Conservation (phyloP, 2,797 vertebrate genomes). For the Austrolebias charrua region DNA sequence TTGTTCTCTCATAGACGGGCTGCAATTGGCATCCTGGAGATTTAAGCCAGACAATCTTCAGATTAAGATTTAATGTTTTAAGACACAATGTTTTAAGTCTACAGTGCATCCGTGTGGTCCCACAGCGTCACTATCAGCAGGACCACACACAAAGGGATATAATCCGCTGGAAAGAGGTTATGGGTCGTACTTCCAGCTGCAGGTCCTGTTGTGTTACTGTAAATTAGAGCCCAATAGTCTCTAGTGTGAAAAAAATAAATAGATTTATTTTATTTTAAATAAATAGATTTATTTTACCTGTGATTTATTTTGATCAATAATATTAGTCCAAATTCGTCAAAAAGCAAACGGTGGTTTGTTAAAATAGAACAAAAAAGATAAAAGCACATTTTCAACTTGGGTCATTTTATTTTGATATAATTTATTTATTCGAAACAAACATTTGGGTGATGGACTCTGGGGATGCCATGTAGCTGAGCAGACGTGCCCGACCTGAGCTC, state of each 20-base stretch:
- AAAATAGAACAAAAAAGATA: no score
- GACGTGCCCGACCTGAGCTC: no score
- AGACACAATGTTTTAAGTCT: no score
- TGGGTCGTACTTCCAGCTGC: constrained; percentile 1
- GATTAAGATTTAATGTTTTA: background rate
- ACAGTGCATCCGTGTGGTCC: background rate
- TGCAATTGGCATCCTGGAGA: background rate
- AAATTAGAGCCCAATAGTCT: background rate
- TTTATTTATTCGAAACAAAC: no score
- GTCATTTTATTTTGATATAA: no score
- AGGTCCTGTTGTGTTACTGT: background rate
- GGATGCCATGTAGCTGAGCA: no score
- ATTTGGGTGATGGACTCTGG: no score
- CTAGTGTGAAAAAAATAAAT: background rate
- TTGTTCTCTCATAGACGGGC: background rate
- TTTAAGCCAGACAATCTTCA: background rate
- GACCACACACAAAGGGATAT: background rate
- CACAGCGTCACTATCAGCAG: background rate
- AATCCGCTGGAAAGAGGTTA: constrained; percentile 13
- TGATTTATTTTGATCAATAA: background rate
- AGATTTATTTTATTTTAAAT: no score
- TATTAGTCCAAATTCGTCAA: background rate
- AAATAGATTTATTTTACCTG: no score
- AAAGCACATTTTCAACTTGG: no score
- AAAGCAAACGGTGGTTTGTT: no score